Evolutionary conservation across 2,797 vertebrate species (phyloP), one percentile per base, ranked within the genome.

Genomic region (Ptychadena robeensis): DNA sequence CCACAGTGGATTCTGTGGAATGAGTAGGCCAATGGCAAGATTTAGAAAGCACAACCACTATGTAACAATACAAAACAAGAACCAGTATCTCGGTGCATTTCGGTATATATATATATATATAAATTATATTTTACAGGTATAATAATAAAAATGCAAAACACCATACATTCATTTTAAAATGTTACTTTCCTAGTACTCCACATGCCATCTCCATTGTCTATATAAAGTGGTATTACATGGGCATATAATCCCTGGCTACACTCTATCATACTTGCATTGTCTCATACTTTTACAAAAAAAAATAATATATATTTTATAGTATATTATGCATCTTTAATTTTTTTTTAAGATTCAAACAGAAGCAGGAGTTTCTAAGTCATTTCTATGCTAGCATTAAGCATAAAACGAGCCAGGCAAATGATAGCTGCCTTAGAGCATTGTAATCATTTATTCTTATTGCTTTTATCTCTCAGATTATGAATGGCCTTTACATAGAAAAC

Each of bases 401-500:
- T 73, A 76, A 77, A 64, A 77, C 48, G 34, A 27, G 12, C 3
- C 32, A 31, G 53, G 38, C 12, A 63, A 18, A 64, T 40, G 64
- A 4, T 48, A 48, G 53, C 22, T 78, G 22, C 4, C 28, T 9
- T 27, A 18, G 3, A 34, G 27, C 8, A 66, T 67, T 68, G 28
- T 34, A 53, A 35, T 30, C 10, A 64, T 65, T 66, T 38, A 73
- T 18, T 44, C 15, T 15, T 31, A 35, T 63, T 63, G 9, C 10
- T 87, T 87, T 48, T 87, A 44, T 83, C 22, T 85, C 71, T 1
- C 85, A 99, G 97, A 95, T 81, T 98, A 98, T 32, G 88, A 88
- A 7, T 98, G 97, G 97, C 97, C 97, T 65, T 91, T 99, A 18
- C 97, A 96, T 1, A 91, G 89, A 4, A 92, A 95, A 82, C 90